Conservation (phyloP, 2,113 vertebrate genomes). For the Neolamprologus sp. region DNA sequence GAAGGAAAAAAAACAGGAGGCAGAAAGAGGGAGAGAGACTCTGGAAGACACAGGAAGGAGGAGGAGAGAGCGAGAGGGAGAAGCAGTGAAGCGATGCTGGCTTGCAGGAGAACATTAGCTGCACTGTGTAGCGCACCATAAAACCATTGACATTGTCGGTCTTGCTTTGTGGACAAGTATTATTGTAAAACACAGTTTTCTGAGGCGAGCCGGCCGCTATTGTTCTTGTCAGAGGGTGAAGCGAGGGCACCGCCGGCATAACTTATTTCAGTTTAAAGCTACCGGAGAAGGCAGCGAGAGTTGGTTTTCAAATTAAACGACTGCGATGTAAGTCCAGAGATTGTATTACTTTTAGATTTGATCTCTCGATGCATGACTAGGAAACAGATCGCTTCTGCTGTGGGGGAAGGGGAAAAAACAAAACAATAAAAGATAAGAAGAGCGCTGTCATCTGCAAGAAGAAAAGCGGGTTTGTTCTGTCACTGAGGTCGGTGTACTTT, state of each 20-base stretch:
- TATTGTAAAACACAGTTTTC: slow-evolving; percentile 51
- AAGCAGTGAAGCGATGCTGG: slow-evolving; percentile 12
- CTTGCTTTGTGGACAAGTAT: slow-evolving; percentile 43
- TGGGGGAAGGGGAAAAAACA: background rate
- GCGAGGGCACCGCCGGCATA: slow-evolving; percentile 15
- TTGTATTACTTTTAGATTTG: slow-evolving; percentile 52
- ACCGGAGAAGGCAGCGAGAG: background rate
- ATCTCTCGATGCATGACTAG: slow-evolving; percentile 41
- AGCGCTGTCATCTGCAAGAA: background rate
- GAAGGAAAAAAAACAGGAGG: background rate
- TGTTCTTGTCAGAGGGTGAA: slow-evolving; percentile 44
- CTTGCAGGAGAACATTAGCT: slow-evolving; percentile 44
- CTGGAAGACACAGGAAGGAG: background rate
- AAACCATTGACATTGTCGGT: slow-evolving; percentile 50
- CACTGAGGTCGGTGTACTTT: background rate
- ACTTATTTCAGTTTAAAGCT: slow-evolving; percentile 26
- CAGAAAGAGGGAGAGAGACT: background rate
- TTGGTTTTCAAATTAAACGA: slow-evolving; percentile 37
- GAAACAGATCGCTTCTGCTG: background rate
- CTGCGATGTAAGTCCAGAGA: slow-evolving; percentile 18
- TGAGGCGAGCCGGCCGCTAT: slow-evolving; percentile 40
- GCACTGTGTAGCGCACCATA: slow-evolving; percentile 35
- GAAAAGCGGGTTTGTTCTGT: background rate
- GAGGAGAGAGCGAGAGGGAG: background rate
- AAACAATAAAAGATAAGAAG: background rate